A percentile compares a stretch with the other conserved stretches of the same genome.
phyloP scores from a whole-genome alignment of 53 echinoderm and acorn worm species.

The Apostichopus leukothele region DNA sequence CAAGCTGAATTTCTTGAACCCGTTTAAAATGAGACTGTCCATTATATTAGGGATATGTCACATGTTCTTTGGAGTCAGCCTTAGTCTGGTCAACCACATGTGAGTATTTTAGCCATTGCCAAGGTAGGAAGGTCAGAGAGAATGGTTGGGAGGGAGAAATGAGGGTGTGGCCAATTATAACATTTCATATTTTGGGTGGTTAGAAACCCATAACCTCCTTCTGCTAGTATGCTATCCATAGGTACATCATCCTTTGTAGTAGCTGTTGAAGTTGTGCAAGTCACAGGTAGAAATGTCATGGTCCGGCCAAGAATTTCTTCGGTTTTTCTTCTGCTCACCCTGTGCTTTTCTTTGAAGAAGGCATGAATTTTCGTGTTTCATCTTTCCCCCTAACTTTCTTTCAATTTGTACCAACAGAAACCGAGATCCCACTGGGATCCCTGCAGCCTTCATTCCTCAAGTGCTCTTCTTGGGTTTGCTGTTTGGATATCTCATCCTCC shows the following conservation, averaged over 20 bases:
- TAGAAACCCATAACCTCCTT: too few species aligned
- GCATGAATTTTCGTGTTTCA: neutral
- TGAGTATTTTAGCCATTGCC: constrained; percentile 53
- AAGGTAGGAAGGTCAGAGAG: too few species aligned
- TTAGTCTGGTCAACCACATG: constrained; percentile 85
- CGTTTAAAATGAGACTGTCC: constrained; percentile 93
- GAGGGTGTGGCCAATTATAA: too few species aligned
- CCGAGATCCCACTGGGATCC: constrained; percentile 32
- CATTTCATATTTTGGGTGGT: too few species aligned
- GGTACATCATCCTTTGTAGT: too few species aligned
- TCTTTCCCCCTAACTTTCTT: neutral
- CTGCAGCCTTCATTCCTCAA: constrained; percentile 87
- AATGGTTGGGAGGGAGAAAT: too few species aligned
- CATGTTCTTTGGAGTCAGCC: constrained; percentile 90
- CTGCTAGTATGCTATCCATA: too few species aligned
- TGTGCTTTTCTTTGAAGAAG: too few species aligned
- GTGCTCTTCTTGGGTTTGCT: constrained; percentile 78
- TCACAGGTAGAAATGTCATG: too few species aligned
- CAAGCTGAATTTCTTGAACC: constrained; percentile 82
- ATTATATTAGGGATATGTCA: constrained; percentile 84
- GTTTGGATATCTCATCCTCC: constrained; percentile 85
- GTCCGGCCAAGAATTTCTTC: too few species aligned
- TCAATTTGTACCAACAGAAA: neutral
- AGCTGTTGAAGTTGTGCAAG: too few species aligned
- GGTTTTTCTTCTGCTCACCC: too few species aligned